Percentiles rank a stretch among this genome's conserved stretches.
phyloP scores from a whole-genome alignment of 2,888 invertebrate genomes.

The Lycocerus yunnanus region DNA sequence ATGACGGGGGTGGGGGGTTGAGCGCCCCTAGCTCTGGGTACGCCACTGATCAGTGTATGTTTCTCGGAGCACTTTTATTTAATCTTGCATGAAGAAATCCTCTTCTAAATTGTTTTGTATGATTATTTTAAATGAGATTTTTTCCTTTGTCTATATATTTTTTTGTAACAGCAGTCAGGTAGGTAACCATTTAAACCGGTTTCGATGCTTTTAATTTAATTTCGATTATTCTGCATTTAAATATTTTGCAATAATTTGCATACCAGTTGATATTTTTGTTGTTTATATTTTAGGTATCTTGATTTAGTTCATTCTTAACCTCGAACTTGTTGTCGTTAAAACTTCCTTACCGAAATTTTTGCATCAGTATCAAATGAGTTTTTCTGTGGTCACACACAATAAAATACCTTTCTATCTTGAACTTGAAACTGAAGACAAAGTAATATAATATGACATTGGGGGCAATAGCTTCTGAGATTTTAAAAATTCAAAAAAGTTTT shows the following conservation, averaged over 20 bases:
- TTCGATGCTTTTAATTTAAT: not conserved
- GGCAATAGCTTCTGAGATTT: not conserved
- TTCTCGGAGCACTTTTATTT: too few relatives aligned
- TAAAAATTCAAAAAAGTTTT: not conserved
- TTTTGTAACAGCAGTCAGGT: too few relatives aligned
- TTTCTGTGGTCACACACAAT: not conserved
- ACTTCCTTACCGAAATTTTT: too few relatives aligned
- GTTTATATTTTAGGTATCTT: not conserved
- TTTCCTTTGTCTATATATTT: not conserved
- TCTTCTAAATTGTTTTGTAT: too few relatives aligned
- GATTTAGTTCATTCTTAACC: not conserved
- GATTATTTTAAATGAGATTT: too few relatives aligned
- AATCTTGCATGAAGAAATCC: too few relatives aligned
- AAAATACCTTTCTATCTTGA: not conserved
- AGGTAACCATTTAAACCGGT: too few relatives aligned
- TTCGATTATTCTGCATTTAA: not conserved
- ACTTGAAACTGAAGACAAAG: not conserved
- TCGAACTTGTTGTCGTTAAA: too few relatives aligned
- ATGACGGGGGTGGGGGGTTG: too few relatives aligned
- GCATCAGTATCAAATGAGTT: too few relatives aligned
- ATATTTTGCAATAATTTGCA: not conserved
- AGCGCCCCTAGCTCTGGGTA: too few relatives aligned
- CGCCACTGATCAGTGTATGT: too few relatives aligned
- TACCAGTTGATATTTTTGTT: not conserved
- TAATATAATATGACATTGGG: not conserved